Percentiles rank a stretch among this genome's conserved stretches.
phyloP scores from a whole-genome alignment of 2,888 invertebrate species.

The Eupelmus urozonus region DNA sequence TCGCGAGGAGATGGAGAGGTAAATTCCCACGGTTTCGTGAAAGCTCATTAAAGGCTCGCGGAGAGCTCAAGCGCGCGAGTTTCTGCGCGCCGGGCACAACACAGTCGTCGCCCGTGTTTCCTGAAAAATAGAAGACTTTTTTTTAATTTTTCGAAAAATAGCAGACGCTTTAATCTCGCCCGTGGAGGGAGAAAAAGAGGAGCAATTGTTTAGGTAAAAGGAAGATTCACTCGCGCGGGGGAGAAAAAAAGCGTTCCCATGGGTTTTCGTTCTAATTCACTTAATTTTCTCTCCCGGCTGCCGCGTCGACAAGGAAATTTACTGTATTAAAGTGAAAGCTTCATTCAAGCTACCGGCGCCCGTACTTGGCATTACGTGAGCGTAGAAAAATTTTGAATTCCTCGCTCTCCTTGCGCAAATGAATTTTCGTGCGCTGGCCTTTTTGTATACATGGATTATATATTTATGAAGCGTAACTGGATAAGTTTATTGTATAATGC shows the following conservation, averaged over 20 bases:
- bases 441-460: neutral
- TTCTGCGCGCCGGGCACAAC: no score
- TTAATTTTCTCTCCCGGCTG: slow-evolving; percentile 29
- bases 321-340: slow-evolving; percentile 49
- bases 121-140: neutral
- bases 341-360: slow-evolving; percentile 19
- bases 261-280: slow-evolving; percentile 49
- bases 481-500: slow-evolving; percentile 8
- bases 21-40: neutral
- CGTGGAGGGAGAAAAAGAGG: neutral
- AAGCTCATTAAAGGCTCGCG: no score
- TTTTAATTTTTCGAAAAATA: neutral
- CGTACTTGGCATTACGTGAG: neutral
- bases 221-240: slow-evolving; percentile 9
- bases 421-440: slow-evolving; percentile 1
- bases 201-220: no score
- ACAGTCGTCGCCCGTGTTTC: neutral
- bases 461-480: slow-evolving; percentile 14
- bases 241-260: slow-evolving; percentile 49
- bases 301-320: slow-evolving; percentile 40
- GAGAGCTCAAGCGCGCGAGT: no score
- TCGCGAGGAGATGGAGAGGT: no score
- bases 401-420: neutral
- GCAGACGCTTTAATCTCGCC: no score
- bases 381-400: slow-evolving; percentile 23